Conservation (phyloP, 64 coral and sea anemone species). For the Montipora sp. region DNA sequence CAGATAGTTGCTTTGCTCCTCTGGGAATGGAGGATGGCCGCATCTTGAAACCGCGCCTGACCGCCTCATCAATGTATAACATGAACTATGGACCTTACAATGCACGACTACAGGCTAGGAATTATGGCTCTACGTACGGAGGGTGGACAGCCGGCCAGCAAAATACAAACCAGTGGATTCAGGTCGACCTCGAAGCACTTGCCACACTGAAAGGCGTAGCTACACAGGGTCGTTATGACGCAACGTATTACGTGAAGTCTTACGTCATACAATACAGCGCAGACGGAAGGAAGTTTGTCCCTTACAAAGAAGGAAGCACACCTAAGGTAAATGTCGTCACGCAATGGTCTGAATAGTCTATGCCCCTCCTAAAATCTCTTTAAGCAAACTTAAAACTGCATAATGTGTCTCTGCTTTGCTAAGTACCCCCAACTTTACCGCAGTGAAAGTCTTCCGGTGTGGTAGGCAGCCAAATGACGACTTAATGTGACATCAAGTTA, state of each 20-base stretch:
- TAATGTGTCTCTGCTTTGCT: too few relatives aligned
- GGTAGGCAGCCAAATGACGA: too few relatives aligned
- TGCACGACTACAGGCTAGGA: slow-evolving; percentile 42
- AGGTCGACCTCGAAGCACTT: slow-evolving; percentile 55
- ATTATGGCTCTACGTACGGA: slow-evolving; percentile 23
- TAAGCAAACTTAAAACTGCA: background rate
- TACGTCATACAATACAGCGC: slow-evolving; percentile 67
- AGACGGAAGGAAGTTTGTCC: slow-evolving; percentile 37
- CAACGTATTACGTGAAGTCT: slow-evolving; percentile 64
- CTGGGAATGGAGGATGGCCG: slow-evolving; percentile 74
- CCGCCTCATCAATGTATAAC: slow-evolving; percentile 66
- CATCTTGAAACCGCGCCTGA: slow-evolving; percentile 49
- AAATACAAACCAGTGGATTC: slow-evolving; percentile 79
- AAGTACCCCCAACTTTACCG: too few relatives aligned
- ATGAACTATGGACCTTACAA: slow-evolving; percentile 30
- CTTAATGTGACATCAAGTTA: too few relatives aligned
- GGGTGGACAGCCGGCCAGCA: slow-evolving; percentile 65
- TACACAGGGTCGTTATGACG: slow-evolving; percentile 67
- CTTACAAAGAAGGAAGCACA: slow-evolving; percentile 27
- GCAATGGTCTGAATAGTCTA: background rate
- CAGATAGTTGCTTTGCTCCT: slow-evolving; percentile 30
- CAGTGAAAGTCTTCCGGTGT: too few relatives aligned
- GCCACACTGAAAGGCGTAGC: slow-evolving; percentile 54
- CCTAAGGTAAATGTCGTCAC: background rate
- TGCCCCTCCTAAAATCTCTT: background rate